These are phyloP conservation scores for Ploceus nigricollis DNA, from an alignment of 2,113 vertebrate species.

Conservation along the genomic window DNA sequence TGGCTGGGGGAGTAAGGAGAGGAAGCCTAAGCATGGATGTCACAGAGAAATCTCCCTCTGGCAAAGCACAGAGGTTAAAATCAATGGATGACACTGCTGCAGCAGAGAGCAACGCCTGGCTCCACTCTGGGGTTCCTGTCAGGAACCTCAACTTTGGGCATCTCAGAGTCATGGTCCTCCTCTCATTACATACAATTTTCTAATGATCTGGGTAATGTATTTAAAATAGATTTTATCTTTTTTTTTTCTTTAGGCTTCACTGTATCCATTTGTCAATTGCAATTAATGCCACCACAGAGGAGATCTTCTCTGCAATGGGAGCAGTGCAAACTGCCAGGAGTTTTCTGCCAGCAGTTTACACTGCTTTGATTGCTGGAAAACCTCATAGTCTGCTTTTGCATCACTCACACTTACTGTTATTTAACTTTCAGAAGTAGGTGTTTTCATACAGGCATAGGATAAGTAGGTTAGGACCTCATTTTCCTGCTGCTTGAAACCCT, in stretches of 20 bases:
- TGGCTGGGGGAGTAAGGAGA: neutral
- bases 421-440: neutral
- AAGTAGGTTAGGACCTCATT: neutral
- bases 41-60: neutral
- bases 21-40: neutral
- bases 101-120: neutral
- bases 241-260: neutral
- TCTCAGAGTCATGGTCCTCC: neutral
- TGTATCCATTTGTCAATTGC: neutral
- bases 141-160: neutral
- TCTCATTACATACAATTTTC: neutral
- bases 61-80: neutral
- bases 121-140: neutral
- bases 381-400: neutral
- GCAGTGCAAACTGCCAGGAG: neutral
- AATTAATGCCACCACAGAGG: neutral
- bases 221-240: neutral
- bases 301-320: neutral
- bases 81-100: neutral
- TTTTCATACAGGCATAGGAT: neutral
- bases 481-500: neutral
- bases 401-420: neutral
- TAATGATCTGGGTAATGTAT: neutral
- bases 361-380: neutral
- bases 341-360: neutral